Evolutionary conservation across 2,113 vertebrate genomes (phyloP), one percentile per base, ranked within the genome.

Genomic region (Scolopax mira): DNA sequence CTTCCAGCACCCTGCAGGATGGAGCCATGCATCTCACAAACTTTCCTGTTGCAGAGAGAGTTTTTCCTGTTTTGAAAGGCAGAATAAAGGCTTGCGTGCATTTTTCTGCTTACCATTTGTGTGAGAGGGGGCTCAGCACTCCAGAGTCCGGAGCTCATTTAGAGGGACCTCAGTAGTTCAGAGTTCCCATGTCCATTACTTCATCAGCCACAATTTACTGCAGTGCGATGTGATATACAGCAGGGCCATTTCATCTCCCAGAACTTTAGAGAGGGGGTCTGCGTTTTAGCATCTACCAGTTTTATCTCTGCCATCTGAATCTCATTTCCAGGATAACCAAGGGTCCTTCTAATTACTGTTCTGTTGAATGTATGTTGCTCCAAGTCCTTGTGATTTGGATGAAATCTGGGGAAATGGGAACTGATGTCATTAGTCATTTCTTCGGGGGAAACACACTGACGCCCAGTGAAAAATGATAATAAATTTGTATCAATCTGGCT

Each of bases 181-280:
- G 96, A 81, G 95, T 97, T 97, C 94, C 95, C 95, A 79, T 82
- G 81, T 97, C 96, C 17, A 1, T 96, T 96, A 95, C 94, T 97
- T 97, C 96, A 96, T 94, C 97, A 98, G 95, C 92, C 96, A 97
- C 94, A 97, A 97, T 97, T 98, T 97, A 98, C 89, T 95, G 89
- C 97, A 95, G 97, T 97, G 98, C 73, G 91, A 98, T 97, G 98
- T 98, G 98, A 98, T 96, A 91, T 96, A 97, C 96, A 97, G 94
- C 97, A 98, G 98, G 97, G 80, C 97, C 91, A 93, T 95, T 97
- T 97, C 92, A 39, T 97, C 97, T 98, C 90, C 92, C 94, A 95
- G 93, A 96, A 94, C 95, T 95, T 97, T 79, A 91, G 94, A 95
- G 90, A 84, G 81, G 91, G 64, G 72, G 93, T 96, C 97, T 98